Evolutionary conservation across 2,797 vertebrate species (phyloP).

Genomic region (Pempheris klunzingeri): DNA sequence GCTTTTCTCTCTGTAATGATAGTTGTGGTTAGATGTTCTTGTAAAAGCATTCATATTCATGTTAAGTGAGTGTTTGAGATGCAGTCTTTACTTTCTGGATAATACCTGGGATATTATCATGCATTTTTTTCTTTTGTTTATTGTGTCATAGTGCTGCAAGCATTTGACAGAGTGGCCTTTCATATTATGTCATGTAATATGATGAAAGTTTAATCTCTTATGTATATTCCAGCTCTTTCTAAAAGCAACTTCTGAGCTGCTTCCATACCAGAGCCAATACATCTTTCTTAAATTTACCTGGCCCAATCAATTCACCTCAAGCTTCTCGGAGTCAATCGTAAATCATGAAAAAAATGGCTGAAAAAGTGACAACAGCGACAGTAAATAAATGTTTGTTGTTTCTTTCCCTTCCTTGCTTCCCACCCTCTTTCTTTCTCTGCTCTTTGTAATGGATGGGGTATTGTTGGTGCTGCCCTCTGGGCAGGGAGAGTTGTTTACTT

Average conservation of each 20-base stretch:
- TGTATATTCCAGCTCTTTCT: constrained; percentile 45
- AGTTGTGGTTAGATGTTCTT: constrained; percentile 49
- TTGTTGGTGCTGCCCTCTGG: constrained; percentile 83
- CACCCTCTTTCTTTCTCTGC: constrained; percentile 72
- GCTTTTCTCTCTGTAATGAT: constrained; percentile 47
- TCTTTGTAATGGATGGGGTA: constrained; percentile 82
- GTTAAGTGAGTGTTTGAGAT: constrained; percentile 25
- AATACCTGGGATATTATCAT: constrained; percentile 9
- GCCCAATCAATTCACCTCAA: constrained; percentile 80
- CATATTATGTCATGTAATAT: constrained; percentile 28
- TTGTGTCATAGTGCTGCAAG: constrained; percentile 24
- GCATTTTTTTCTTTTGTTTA: constrained; percentile 39
- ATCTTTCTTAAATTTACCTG: constrained; percentile 71
- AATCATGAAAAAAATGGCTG: constrained; percentile 79
- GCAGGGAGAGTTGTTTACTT: constrained; percentile 85
- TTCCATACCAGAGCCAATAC: constrained; percentile 47
- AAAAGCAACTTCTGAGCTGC: constrained; percentile 47
- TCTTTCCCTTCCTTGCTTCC: constrained; percentile 73
- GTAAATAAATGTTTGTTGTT: constrained; percentile 87
- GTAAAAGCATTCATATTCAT: constrained; percentile 44
- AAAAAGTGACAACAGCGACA: constrained; percentile 79
- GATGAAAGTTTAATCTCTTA: constrained; percentile 36
- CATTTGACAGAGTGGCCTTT: constrained; percentile 37
- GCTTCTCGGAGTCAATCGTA: constrained; percentile 70
- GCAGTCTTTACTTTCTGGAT: constrained; percentile 22